Percentiles rank a stretch among this genome's conserved stretches.
Evolutionary conservation across 2,113 vertebrate species (phyloP).

Genomic region (Antigone vipio): DNA sequence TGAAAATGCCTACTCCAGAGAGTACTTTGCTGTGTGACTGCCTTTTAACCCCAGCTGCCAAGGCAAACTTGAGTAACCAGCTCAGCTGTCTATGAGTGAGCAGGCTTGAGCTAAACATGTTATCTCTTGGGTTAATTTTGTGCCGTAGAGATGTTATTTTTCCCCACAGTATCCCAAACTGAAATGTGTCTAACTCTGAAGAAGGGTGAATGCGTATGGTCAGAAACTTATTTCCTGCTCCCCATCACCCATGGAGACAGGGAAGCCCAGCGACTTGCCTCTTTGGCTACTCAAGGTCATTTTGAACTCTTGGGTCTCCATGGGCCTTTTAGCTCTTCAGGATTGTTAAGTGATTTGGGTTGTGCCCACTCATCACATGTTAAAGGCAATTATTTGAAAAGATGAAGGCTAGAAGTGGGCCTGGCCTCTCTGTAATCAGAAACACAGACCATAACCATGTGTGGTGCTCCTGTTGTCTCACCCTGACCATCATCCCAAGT

Average conservation of each 20-base stretch:
- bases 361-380: neutral
- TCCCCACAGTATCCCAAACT: neutral
- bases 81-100: neutral
- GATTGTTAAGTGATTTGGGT: neutral
- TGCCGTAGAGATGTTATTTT: neutral
- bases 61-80: neutral
- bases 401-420: neutral
- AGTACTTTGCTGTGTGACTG: neutral
- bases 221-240: neutral
- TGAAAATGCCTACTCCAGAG: rapidly evolving
- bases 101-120: neutral
- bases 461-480: rapidly evolving
- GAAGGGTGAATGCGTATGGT: neutral
- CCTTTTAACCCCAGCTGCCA: neutral
- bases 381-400: neutral
- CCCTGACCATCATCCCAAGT: neutral
- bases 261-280: neutral
- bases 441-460: neutral
- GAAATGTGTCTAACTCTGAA: neutral
- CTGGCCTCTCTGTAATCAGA: neutral
- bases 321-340: neutral
- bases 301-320: neutral
- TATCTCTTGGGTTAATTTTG: neutral
- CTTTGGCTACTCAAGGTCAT: neutral
- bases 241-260: neutral